Conservation (phyloP, 2,888 invertebrate species). For the Stenchaetothrips biformis region DNA sequence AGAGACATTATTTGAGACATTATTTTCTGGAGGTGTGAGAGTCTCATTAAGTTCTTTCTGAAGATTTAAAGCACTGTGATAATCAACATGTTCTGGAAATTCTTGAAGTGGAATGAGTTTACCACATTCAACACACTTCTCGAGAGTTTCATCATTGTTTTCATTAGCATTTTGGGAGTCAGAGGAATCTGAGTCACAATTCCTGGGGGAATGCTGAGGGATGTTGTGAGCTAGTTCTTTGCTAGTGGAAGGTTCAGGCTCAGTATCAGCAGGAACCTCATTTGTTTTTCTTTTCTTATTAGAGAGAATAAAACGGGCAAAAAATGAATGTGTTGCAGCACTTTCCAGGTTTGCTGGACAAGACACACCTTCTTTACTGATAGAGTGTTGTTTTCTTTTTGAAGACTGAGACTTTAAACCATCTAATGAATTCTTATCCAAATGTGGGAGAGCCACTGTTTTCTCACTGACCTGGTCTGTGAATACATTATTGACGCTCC, state of each 20-base stretch:
- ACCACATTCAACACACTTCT: slow-evolving; percentile 65
- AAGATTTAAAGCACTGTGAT: slow-evolving; percentile 75
- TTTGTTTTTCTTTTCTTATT: not conserved
- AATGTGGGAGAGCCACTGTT: not conserved
- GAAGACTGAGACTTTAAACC: not conserved
- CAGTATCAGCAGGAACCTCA: slow-evolving; percentile 33
- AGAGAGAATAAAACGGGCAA: slow-evolving; percentile 25
- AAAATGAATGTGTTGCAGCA: slow-evolving; percentile 29
- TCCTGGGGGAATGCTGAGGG: slow-evolving; percentile 20
- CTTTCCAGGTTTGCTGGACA: slow-evolving; percentile 17
- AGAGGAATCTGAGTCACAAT: slow-evolving; percentile 34
- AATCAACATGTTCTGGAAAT: slow-evolving; percentile 72
- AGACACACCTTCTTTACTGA: too few relatives aligned
- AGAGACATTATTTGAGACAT: not conserved
- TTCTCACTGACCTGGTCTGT: not conserved
- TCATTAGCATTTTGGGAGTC: slow-evolving; percentile 37
- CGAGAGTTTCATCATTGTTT: slow-evolving; percentile 38
- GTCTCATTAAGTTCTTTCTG: slow-evolving; percentile 59
- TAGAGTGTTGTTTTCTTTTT: not conserved
- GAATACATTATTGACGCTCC: not conserved
- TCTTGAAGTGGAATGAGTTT: slow-evolving; percentile 57
- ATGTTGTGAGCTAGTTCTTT: not conserved
- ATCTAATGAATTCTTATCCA: not conserved
- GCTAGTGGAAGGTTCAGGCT: slow-evolving; percentile 34
- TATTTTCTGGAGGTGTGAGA: not conserved